Conservation (phyloP, 2,888 invertebrate species). For the Orthonevra nobilis region DNA sequence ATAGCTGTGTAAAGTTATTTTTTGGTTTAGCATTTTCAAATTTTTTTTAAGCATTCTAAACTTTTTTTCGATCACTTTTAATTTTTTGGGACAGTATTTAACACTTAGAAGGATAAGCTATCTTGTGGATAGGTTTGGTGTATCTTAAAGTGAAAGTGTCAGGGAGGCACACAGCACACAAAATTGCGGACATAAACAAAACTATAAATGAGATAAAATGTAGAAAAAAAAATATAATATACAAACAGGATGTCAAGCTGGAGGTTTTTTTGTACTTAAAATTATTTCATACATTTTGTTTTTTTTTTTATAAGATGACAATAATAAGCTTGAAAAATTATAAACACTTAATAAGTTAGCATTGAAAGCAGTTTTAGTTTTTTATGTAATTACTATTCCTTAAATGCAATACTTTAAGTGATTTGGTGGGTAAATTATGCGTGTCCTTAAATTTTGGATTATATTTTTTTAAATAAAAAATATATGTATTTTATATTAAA, state of each 20-base stretch:
- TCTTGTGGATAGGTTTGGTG: not conserved
- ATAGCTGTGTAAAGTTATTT: conserved; percentile 57
- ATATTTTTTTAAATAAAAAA: conserved; percentile 52
- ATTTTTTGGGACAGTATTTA: conserved; percentile 26
- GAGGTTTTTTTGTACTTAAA: conserved; percentile 1
- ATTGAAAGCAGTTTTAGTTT: conserved; percentile 20
- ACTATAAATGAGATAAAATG: no score
- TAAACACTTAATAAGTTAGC: conserved; percentile 16
- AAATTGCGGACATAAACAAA: conserved; percentile 44
- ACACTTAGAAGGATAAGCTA: conserved; percentile 36
- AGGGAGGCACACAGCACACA: conserved; percentile 51
- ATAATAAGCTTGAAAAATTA: conserved; percentile 49
- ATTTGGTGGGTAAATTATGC: conserved; percentile 29
- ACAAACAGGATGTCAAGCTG: conserved; percentile 60
- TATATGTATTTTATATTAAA: conserved; percentile 40
- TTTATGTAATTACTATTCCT: conserved; percentile 16
- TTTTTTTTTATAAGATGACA: conserved; percentile 25
- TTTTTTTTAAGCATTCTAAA: conserved; percentile 48
- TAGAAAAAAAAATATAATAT: conserved; percentile 22
- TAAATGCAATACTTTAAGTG: conserved; percentile 23
- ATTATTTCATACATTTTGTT: not conserved
- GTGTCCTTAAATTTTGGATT: conserved; percentile 61
- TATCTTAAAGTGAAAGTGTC: conserved; percentile 31
- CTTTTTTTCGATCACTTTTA: conserved; percentile 23
- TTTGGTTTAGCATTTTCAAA: conserved; percentile 34